Evolutionary conservation across 2,113 vertebrate genomes (phyloP), one percentile per base, ranked within the genome.

Genomic region (Catagonus wagneri): DNA sequence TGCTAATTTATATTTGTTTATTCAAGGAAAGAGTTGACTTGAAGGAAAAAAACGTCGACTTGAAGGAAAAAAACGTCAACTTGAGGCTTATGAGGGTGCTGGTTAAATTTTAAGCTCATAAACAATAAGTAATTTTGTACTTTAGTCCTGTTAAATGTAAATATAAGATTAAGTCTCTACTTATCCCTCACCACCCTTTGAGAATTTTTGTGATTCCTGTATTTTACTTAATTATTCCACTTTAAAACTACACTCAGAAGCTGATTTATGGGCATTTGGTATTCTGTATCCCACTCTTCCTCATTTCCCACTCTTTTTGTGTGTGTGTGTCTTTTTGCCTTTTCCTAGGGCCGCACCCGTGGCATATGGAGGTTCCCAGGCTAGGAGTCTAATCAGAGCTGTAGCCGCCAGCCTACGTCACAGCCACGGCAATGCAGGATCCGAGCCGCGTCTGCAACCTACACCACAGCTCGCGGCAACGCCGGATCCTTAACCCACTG

Each of bases 151-250:
- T 29, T 56, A 8, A 76, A 44, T 44, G 8, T 44, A 44, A 44
- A 44, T 44, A 44, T 44, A 44, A 72, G 71, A 87, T 29, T 83
- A 66, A 75, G 22, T 92, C 16, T 93, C 22, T 6, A 88, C 14
- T 87, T 89, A 75, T 7, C 36, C 54, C 36, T 89, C 20, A 39
- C 23, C 3, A n/a, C 1, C 36, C 85, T 80, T 66, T 80, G 36
- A 74, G 25, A 90, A 93, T 81, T 78, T 94, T n/a, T 74, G 0
- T 81, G 84, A 66, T 96, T 84, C n/a, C 13, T 88, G 12, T 75
- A 23, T 80, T 86, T 78, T 78, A 81, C 36, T 68, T 95, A 25
- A 89, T 86, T 52, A 34, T 91, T 91, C 52, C 20, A 7, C 15
- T 87, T 79, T 34, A n/a, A 75, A 90, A 93, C 66, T 86, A 81